These are phyloP conservation scores for Sepiola atlantica DNA, from an alignment of 2,888 invertebrate genomes.

Conservation along the genomic window DNA sequence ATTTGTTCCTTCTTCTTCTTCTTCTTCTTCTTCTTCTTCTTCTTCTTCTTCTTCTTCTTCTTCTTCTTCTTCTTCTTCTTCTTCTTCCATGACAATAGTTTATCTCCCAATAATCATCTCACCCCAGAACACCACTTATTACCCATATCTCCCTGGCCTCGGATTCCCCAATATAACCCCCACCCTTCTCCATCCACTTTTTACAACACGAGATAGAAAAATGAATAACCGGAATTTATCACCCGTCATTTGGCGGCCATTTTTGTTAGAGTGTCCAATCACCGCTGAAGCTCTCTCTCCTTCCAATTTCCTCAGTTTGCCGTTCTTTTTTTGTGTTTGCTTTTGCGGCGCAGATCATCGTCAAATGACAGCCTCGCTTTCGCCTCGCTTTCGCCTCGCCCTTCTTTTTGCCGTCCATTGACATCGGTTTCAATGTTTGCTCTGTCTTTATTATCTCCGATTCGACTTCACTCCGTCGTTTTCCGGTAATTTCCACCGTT, in stretches of 20 bases:
- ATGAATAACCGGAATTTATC: neutral
- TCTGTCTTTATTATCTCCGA: neutral
- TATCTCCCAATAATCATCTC: neutral
- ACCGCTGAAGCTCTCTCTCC: neutral
- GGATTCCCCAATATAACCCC: neutral
- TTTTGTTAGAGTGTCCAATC: slow-evolving; percentile 4
- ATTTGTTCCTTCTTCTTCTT: too few species aligned
- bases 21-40: rapidly evolving
- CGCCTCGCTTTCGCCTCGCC: neutral
- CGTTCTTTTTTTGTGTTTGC: neutral
- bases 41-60: neutral
- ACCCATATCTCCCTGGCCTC: neutral
- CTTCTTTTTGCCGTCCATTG: neutral
- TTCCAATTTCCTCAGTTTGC: neutral
- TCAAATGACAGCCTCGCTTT: neutral
- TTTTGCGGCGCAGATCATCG: neutral
- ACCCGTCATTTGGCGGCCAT: neutral
- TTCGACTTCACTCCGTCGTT: neutral
- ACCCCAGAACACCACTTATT: neutral
- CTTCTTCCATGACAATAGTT: neutral
- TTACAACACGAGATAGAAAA: neutral
- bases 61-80: neutral
- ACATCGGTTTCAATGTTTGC: slow-evolving; percentile 22
- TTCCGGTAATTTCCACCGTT: neutral
- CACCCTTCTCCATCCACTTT: neutral